Evolutionary conservation across 2,797 vertebrate species (phyloP), one percentile per base, ranked within the genome.

Genomic region (Helicolenus hilgendorfi): DNA sequence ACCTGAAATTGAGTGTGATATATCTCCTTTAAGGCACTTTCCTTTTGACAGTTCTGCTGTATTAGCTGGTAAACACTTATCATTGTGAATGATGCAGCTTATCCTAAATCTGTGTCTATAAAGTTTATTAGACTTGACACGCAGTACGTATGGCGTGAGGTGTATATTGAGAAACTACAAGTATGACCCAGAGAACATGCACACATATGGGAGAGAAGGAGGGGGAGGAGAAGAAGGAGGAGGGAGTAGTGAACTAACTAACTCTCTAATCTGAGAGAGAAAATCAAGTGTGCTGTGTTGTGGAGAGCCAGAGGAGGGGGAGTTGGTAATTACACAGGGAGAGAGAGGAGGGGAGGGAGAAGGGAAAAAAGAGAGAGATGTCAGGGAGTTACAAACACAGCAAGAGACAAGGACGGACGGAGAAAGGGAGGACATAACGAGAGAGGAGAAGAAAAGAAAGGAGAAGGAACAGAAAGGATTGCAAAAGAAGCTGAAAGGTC

Each of bases 271-370:
- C 92, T 63, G 72, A 76, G 41, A 80, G 78, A 85, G 83, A 84
- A 88, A 91, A 84, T 75, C 56, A 87, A 84, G 74, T 92, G 24
- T 69, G 79, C 72, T 78, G 84, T 71, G 70, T 59, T 84, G 84
- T 31, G 22, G 78, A 79, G 58, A 62, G 67, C 70, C 62, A 87
- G 88, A 87, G 81, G 77, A 83, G 90, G 91, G 83, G 88, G 87
- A 88, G 91, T 87, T 36, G 49, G 75, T 94, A 92, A 95, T 93
- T 93, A 85, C 78, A 91, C 45, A 75, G 77, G n/a, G 81, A 53
- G 80, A 78, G 76, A 78, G 79, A 85, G 33, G 70, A 73, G 77
- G 90, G 36, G 73, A 71, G 64, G 59, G 69, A 45, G 77, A 72
- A 27, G 33, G 29, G 15, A 20, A 38, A 20, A 38, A 56, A 71